Conservation (phyloP, 92 coral and sea anemone species). For the Siderastrea siderea region DNA sequence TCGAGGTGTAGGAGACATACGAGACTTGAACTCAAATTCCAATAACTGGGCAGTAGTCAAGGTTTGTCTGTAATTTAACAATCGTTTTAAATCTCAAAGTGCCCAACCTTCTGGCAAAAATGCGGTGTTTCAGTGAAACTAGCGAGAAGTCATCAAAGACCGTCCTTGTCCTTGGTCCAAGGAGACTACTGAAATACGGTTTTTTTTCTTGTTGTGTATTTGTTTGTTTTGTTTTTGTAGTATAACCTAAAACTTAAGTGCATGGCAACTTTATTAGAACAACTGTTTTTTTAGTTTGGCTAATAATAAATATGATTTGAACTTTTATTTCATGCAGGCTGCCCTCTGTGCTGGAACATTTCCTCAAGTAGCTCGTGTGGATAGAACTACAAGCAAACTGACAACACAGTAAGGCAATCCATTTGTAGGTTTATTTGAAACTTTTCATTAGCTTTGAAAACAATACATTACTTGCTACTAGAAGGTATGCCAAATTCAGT, state of each 20-base stretch:
- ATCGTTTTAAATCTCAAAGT: background rate
- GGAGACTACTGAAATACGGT: too few relatives aligned
- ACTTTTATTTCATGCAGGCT: slow-evolving; percentile 62
- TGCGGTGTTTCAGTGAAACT: too few relatives aligned
- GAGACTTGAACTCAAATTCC: slow-evolving; percentile 95
- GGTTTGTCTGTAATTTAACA: slow-evolving; percentile 46
- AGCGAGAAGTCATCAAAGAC: too few relatives aligned
- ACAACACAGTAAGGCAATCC: slow-evolving; percentile 85
- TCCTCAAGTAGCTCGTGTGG: slow-evolving; percentile 91
- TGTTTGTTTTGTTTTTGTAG: background rate
- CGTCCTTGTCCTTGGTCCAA: too few relatives aligned
- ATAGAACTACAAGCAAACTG: slow-evolving; percentile 79
- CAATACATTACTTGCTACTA: too few relatives aligned
- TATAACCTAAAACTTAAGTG: background rate
- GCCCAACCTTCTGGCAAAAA: too few relatives aligned
- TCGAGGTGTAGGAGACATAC: slow-evolving; percentile 96
- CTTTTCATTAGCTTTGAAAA: background rate
- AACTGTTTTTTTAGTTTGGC: too few relatives aligned
- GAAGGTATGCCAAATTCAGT: too few relatives aligned
- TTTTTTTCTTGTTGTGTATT: too few relatives aligned
- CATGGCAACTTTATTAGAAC: too few relatives aligned
- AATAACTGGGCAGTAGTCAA: slow-evolving; percentile 99
- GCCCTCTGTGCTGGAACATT: slow-evolving; percentile 96
- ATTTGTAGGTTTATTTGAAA: too few relatives aligned
- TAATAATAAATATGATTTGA: background rate